Evolutionary conservation across 1,140 invertebrate species (phyloP), one percentile per base, ranked within the genome.

Genomic region (Scaptomyza hsui): DNA sequence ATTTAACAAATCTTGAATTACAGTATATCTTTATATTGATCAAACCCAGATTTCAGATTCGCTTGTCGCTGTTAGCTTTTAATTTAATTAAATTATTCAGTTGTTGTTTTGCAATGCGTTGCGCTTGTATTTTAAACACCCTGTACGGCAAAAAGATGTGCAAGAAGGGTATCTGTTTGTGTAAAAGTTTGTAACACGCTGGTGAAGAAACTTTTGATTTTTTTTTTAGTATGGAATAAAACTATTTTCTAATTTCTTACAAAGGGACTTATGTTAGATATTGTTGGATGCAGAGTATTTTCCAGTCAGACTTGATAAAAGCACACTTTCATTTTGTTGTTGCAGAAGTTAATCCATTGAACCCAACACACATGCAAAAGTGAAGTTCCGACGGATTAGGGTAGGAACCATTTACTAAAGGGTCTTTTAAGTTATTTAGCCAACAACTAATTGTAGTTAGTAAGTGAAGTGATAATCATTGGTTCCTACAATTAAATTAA

Each of bases 11-110:
- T 1, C 26, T 29, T 29, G 5, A 29, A 7, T 9, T 29, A 15
- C n/a, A 32, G 15, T 26, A 45, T 65, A 65, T 52, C 16, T 37
- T 3, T 1, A 7, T 4, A 21, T 44, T 21, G 6, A 16, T 13
- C 29, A 47, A 4, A n/a, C 59, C 18, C 19, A 42, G 35, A 32
- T 32, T 52, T 39, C 18, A n/a, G 13, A 45, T n/a, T 21, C 32
- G 49, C 13, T 55, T 48, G 21, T n/a, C 12, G 16, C 39, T 32
- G 29, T 44, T 51, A 26, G 44, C 24, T 59, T 53, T 70, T 86
- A 85, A 85, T 85, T 85, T 57, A 86, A 71, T 85, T 86, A 48
- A 85, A 86, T 85, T 65, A 86, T 86, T 80, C 61, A 86, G 77
- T 55, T 65, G 64, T 64, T 48, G 42, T 64, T 48, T 48, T 26